phyloP scores from a whole-genome alignment of 2,888 invertebrate genomes.

The Cantharis rufa region DNA sequence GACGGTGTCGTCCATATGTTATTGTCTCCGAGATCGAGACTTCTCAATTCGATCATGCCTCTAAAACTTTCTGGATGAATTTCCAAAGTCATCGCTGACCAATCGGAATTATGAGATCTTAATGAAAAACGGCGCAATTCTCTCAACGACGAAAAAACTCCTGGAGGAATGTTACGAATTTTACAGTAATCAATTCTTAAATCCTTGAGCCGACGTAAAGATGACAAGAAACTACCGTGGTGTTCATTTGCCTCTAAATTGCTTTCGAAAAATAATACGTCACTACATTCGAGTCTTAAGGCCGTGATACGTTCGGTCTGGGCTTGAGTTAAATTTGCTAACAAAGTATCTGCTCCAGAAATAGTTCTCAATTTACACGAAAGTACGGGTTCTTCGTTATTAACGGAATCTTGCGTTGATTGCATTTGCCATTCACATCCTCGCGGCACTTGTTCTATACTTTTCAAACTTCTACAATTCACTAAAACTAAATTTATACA shows the following conservation, averaged over 20 bases:
- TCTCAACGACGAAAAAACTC: slow-evolving; percentile 69
- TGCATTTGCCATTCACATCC: slow-evolving; percentile 74
- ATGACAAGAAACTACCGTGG: slow-evolving; percentile 60
- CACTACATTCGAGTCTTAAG: slow-evolving; percentile 73
- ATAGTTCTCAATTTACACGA: slow-evolving; percentile 75
- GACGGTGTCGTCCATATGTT: slow-evolving; percentile 77
- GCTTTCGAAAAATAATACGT: slow-evolving; percentile 74
- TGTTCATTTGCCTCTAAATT: slow-evolving; percentile 61
- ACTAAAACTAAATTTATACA: slow-evolving; percentile 32
- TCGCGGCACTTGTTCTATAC: slow-evolving; percentile 67
- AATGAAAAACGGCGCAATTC: slow-evolving; percentile 70
- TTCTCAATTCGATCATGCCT: slow-evolving; percentile 68
- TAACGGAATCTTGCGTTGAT: slow-evolving; percentile 61
- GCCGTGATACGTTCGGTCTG: slow-evolving; percentile 72
- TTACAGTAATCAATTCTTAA: slow-evolving; percentile 77
- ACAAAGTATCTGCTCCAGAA: slow-evolving; percentile 68
- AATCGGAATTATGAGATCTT: slow-evolving; percentile 77
- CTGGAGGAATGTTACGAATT: slow-evolving; percentile 73
- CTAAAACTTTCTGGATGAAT: slow-evolving; percentile 73
- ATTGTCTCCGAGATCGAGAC: slow-evolving; percentile 74
- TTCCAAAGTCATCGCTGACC: slow-evolving; percentile 79
- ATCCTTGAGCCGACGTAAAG: slow-evolving; percentile 68
- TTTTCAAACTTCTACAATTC: slow-evolving; percentile 48
- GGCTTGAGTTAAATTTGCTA: slow-evolving; percentile 70
- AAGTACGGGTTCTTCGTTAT: slow-evolving; percentile 61